phyloP scores from a whole-genome alignment of 2,888 invertebrate genomes.

The Notodonta dromedarius region DNA sequence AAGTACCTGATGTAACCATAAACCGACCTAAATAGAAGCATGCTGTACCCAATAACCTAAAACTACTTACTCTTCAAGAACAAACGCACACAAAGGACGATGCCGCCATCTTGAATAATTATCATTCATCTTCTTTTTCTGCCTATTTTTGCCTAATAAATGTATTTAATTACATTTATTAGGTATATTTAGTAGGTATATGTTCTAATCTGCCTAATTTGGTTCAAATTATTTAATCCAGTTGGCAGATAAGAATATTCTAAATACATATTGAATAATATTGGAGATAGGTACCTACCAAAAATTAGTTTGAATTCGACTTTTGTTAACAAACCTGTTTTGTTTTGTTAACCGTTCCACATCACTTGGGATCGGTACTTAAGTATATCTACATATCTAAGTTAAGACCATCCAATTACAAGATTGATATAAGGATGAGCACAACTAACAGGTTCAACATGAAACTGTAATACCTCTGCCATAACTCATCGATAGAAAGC shows the following conservation, averaged over 20 bases:
- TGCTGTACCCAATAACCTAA: background rate
- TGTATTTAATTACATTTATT: no score
- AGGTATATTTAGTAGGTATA: no score
- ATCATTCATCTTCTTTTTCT: background rate
- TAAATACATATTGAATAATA: no score
- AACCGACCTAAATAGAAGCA: background rate
- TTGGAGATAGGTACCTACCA: no score
- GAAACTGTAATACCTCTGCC: conserved; percentile 19
- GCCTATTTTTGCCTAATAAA: no score
- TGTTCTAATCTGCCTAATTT: no score
- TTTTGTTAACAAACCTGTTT: no score
- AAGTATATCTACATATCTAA: no score
- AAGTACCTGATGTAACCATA: no score
- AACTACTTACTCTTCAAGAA: background rate
- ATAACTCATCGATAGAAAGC: conserved; percentile 39
- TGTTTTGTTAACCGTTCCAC: no score
- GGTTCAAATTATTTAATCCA: background rate
- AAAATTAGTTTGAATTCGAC: no score
- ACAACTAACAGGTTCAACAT: background rate
- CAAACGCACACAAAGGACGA: background rate
- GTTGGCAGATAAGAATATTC: background rate
- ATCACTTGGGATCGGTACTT: no score
- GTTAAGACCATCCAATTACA: background rate
- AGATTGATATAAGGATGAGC: background rate
- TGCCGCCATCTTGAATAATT: background rate